Evolutionary conservation across 1,140 invertebrate species (phyloP).

Genomic region (Bombus turneri): DNA sequence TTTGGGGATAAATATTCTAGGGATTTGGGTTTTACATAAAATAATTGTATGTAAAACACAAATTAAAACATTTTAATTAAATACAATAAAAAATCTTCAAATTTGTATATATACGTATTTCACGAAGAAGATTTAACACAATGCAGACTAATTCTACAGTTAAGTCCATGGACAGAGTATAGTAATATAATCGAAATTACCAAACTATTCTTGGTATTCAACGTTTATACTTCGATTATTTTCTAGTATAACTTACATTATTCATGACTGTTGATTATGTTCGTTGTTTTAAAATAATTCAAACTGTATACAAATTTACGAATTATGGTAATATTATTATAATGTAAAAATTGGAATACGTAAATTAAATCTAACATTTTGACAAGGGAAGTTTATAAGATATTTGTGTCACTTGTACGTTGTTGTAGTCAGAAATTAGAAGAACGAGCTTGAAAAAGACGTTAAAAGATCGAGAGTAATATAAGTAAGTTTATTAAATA

Average conservation of each 20-base stretch:
- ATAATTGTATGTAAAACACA: not conserved
- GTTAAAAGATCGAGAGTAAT: not conserved
- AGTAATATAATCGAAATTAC: not conserved
- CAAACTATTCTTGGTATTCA: not conserved
- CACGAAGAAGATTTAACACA: not conserved
- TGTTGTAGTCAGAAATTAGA: not conserved
- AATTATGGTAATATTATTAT: not conserved
- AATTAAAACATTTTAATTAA: not conserved
- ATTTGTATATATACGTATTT: not conserved
- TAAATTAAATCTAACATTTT: not conserved
- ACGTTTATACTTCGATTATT: not conserved
- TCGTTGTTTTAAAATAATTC: constrained; percentile 41
- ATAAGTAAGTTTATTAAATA: constrained; percentile 7
- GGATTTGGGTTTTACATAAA: no score
- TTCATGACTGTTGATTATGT: not conserved
- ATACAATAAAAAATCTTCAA: not conserved
- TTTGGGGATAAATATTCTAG: not conserved
- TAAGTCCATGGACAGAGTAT: not conserved
- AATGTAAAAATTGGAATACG: not conserved
- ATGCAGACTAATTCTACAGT: not conserved
- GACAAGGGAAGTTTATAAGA: not conserved
- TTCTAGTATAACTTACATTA: not conserved
- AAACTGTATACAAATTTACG: constrained; percentile 29
- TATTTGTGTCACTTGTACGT: not conserved
- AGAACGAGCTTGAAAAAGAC: constrained; percentile 1